Evolutionary conservation across 2,113 vertebrate species (phyloP).

Genomic region (Cnemophilus loriae): DNA sequence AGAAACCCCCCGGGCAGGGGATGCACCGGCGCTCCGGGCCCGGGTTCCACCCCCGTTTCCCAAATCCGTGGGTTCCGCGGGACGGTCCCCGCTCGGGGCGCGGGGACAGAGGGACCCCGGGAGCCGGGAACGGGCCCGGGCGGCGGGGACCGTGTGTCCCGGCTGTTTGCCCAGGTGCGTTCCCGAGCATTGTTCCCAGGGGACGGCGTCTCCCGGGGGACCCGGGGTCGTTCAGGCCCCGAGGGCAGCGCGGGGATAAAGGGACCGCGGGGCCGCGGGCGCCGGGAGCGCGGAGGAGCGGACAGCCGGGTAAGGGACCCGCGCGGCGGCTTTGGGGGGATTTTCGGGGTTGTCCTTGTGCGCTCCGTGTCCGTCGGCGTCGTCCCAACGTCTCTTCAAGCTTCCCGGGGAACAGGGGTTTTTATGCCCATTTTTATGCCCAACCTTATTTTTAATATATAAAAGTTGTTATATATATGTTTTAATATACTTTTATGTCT

Average conservation of each 20-base stretch:
- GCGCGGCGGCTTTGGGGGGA: neutral
- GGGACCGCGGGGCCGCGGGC: rapidly evolving
- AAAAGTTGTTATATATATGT: neutral
- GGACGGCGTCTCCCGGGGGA: neutral
- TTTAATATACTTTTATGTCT: neutral
- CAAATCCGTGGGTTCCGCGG: neutral
- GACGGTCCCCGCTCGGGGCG: too few relatives aligned
- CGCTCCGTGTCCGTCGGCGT: rapidly evolving
- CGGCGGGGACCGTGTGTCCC: neutral
- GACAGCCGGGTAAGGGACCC: neutral
- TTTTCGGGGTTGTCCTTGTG: neutral
- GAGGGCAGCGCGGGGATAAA: neutral
- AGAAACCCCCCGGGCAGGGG: neutral
- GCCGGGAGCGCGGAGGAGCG: neutral
- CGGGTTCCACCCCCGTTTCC: neutral
- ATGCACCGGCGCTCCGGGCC: neutral
- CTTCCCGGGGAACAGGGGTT: neutral
- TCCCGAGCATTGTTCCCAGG: neutral
- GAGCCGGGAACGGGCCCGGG: rapidly evolving
- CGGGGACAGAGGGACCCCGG: neutral
- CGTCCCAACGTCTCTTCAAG: too few relatives aligned
- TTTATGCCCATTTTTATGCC: neutral
- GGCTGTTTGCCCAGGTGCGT: neutral
- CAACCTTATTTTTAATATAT: neutral
- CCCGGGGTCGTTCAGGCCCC: neutral